A percentile compares a stretch with the other conserved stretches of the same genome.
phyloP scores from a whole-genome alignment of 2,888 invertebrate species.

The Nomada ferruginata region DNA sequence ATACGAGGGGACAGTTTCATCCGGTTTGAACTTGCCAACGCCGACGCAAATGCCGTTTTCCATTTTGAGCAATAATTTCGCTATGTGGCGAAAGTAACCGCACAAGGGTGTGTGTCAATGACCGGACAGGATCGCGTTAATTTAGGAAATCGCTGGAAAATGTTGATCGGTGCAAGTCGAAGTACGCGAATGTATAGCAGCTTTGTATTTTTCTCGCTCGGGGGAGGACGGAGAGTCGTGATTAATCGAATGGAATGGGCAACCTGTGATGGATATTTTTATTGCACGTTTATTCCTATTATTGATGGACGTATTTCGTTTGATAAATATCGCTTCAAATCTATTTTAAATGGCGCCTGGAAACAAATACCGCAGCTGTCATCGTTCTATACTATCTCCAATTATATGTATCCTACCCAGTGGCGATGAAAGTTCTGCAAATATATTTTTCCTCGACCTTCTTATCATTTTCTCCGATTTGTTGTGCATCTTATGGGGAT shows the following conservation, averaged over 20 bases:
- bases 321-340: too few relatives aligned
- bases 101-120: neutral
- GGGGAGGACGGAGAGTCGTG: neutral
- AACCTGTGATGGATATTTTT: neutral
- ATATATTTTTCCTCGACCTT: neutral
- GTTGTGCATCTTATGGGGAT: constrained; percentile 17
- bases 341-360: too few relatives aligned
- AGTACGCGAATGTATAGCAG: neutral
- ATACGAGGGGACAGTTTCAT: constrained; percentile 18
- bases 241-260: neutral
- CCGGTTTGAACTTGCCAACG: constrained; percentile 46
- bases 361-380: too few relatives aligned
- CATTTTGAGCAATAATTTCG: constrained; percentile 18
- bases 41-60: constrained; percentile 24
- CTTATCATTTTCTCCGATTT: neutral
- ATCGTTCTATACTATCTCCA: too few relatives aligned
- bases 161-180: constrained; percentile 12
- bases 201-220: neutral
- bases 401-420: too few relatives aligned
- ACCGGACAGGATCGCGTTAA: constrained; percentile 7
- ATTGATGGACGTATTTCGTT: neutral
- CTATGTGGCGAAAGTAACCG: constrained; percentile 21
- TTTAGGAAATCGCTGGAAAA: constrained; percentile 11
- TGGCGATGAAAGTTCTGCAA: neutral
- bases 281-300: neutral